Conservation (phyloP, 2,888 invertebrate species). For the Drosophila prostipennis region DNA sequence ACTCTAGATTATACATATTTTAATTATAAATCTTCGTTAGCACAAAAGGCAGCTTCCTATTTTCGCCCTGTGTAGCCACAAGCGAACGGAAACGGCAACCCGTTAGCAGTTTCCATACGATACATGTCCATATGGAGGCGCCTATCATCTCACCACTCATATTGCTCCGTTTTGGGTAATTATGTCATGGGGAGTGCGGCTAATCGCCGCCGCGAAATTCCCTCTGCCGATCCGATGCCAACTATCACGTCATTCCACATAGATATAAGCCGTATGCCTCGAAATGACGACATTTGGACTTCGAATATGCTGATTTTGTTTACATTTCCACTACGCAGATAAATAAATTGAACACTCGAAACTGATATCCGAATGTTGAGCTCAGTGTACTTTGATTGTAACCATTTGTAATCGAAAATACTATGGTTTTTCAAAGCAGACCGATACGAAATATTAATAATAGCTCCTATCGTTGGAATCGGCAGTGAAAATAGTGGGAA, state of each 20-base stretch:
- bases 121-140: slow-evolving; percentile 24
- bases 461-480: neutral
- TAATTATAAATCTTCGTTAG: too few species aligned
- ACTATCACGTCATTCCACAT: slow-evolving; percentile 34
- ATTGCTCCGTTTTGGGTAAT: slow-evolving; percentile 38
- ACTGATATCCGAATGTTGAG: neutral
- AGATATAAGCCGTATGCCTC: slow-evolving; percentile 2
- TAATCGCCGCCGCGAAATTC: slow-evolving; percentile 10
- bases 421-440: too few species aligned
- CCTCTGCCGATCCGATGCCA: slow-evolving; percentile 21
- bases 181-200: slow-evolving; percentile 30
- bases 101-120: slow-evolving; percentile 1
- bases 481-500: neutral
- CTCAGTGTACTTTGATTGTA: neutral
- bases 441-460: too few species aligned
- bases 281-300: slow-evolving; percentile 28
- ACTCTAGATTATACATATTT: too few species aligned
- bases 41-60: neutral
- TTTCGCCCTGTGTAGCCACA: neutral
- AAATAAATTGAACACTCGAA: neutral
- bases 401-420: neutral
- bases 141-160: slow-evolving; percentile 25
- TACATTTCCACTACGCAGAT: slow-evolving; percentile 12
- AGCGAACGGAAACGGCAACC: slow-evolving; percentile 12
- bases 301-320: slow-evolving; percentile 16